Evolutionary conservation across 2,888 invertebrate species (phyloP).

Genomic region (Cryptus armator): DNA sequence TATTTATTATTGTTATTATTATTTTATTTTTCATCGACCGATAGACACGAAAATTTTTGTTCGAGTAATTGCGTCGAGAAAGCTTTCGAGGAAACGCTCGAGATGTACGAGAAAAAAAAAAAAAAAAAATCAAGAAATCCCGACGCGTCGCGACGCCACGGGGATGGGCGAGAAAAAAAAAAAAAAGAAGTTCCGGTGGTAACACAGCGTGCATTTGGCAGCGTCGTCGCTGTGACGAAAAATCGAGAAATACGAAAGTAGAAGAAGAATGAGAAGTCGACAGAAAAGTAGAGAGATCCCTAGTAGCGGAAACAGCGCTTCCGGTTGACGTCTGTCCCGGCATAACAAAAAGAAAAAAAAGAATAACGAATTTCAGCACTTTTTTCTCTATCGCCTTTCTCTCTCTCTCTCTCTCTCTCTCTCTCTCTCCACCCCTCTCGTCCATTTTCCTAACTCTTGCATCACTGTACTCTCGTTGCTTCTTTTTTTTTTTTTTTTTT

Average conservation of each 20-base stretch:
- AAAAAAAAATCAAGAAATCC: slow-evolving; percentile 10
- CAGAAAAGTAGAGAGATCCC: slow-evolving; percentile 6
- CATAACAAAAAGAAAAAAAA: slow-evolving; percentile 1
- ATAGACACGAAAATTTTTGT: neutral
- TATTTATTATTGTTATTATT: neutral
- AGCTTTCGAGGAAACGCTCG: neutral
- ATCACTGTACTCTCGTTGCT: neutral
- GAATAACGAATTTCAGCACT: neutral
- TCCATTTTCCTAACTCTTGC: neutral
- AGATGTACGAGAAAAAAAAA: neutral
- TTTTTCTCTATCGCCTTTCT: neutral
- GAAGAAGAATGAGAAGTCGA: slow-evolving; percentile 16
- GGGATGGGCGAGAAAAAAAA: neutral
- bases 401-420: neutral
- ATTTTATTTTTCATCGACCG: neutral
- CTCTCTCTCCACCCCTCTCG: neutral
- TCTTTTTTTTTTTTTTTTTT: neutral
- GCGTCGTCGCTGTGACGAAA: slow-evolving; percentile 18
- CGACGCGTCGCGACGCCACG: neutral
- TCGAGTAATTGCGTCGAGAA: neutral
- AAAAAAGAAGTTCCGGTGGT: slow-evolving; percentile 2
- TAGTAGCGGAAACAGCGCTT: slow-evolving; percentile 5
- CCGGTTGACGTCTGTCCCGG: slow-evolving; percentile 14
- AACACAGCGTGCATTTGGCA: slow-evolving; percentile 29
- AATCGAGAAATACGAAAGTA: neutral